Conservation (phyloP, 2,797 vertebrate genomes). For the Clarias platycephalus region DNA sequence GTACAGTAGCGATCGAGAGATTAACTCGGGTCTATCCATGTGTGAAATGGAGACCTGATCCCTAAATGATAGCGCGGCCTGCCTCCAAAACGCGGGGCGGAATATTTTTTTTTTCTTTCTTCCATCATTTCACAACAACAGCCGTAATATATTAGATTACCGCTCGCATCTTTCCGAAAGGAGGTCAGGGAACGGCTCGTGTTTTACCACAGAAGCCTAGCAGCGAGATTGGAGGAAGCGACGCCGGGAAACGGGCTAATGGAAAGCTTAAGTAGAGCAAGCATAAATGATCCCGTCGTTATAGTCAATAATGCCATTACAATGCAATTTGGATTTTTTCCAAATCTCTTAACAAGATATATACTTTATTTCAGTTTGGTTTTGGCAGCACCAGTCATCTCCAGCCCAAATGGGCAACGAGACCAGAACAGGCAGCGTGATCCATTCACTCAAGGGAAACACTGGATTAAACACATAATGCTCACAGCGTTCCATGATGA, state of each 20-base stretch:
- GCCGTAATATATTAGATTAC: constrained; percentile 70
- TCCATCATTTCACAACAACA: constrained; percentile 67
- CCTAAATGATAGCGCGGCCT: constrained; percentile 67
- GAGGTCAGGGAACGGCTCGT: constrained; percentile 60
- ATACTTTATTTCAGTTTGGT: not conserved
- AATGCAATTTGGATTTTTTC: constrained; percentile 19
- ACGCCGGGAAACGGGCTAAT: constrained; percentile 72
- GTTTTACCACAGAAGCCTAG: constrained; percentile 60
- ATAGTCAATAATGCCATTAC: constrained; percentile 56
- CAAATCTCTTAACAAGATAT: constrained; percentile 19
- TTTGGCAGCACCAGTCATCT: constrained; percentile 26
- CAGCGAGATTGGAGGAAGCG: constrained; percentile 13
- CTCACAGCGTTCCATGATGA: constrained; percentile 36
- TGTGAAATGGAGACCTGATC: constrained; percentile 85
- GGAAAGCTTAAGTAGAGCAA: constrained; percentile 58
- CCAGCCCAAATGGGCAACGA: constrained; percentile 22
- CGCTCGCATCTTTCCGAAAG: constrained; percentile 62
- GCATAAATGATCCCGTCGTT: constrained; percentile 40
- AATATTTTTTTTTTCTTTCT: constrained; percentile 65
- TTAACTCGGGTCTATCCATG: constrained; percentile 76
- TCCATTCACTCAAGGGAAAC: constrained; percentile 29
- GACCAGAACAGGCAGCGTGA: constrained; percentile 19
- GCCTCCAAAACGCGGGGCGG: constrained; percentile 66
- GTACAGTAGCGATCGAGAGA: constrained; percentile 77
- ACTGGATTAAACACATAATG: constrained; percentile 37